These are phyloP conservation scores for Penaeus monodon DNA, from an alignment of 2,888 invertebrate species.

Conservation along the genomic window DNA sequence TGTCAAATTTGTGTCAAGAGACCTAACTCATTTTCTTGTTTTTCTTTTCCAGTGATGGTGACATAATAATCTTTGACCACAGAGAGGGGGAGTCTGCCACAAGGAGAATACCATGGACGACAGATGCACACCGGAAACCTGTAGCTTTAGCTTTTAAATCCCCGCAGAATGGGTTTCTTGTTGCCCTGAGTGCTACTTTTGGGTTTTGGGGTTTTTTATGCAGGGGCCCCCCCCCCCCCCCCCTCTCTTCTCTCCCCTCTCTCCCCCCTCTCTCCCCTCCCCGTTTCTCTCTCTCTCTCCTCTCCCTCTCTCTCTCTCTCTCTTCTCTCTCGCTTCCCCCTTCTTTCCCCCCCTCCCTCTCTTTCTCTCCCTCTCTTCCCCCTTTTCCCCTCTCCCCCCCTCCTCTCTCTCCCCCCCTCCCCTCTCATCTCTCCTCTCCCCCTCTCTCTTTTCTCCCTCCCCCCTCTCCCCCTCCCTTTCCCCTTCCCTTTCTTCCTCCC, in stretches of 20 bases:
- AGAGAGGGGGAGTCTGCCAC: constrained; percentile 51
- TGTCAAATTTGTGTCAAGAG: too few relatives aligned
- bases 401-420: too few relatives aligned
- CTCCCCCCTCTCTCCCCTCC: too few relatives aligned
- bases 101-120: constrained; percentile 57
- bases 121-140: constrained; percentile 52
- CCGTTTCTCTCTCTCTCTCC: too few relatives aligned
- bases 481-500: too few relatives aligned
- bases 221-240: not conserved
- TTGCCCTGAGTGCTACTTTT: constrained; percentile 54
- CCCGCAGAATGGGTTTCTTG: constrained; percentile 63
- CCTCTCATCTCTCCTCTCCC: too few relatives aligned
- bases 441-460: too few relatives aligned
- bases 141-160: constrained; percentile 63
- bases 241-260: not conserved
- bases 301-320: fast-evolving
- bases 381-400: too few relatives aligned
- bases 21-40: not conserved
- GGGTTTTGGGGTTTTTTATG: not conserved
- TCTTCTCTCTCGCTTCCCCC: too few relatives aligned
- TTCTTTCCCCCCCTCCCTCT: too few relatives aligned
- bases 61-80: constrained; percentile 47
- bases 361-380: too few relatives aligned
- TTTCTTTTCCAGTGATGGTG: constrained; percentile 36
- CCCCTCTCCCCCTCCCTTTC: too few relatives aligned